Evolutionary conservation across 2,797 vertebrate species (phyloP), one percentile per base, ranked within the genome.

Genomic region (Merluccius polli): DNA sequence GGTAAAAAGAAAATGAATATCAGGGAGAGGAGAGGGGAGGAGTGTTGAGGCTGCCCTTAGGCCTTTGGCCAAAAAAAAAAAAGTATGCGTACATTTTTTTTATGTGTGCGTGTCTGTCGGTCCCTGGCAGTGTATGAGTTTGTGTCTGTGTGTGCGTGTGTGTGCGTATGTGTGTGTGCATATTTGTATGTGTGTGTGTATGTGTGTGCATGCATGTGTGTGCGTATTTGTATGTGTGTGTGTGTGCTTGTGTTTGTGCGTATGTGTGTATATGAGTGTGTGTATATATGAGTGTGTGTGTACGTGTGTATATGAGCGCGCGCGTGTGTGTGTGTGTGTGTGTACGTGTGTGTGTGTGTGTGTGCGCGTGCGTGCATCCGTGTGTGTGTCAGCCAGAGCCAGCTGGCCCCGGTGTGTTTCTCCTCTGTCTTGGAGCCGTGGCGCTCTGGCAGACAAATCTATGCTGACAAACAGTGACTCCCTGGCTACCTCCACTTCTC

Each of bases 381-480:
- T 74, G 63, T 27, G 48, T 59, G 68, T 59, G 21, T 74, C 77
- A 84, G 74, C 48, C 75, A 70, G 72, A 86, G 86, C 87, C 90
- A 90, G 87, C 84, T 92, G 92, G 91, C 91, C 85, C 78, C 73
- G 36, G 71, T 74, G 79, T 76, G 80, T 72, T 78, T 72, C 83
- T 83, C 72, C 81, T 78, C 73, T 73, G 84, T 88, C 88, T 90
- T 91, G 85, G 89, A 90, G 86, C 89, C 88, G 84, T 84, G 77
- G 81, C 78, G 70, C 83, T 75, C 86, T 92, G 89, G 89, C 90
- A 89, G 82, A 84, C 79, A 83, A 81, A 81, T 72, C 81, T 78
- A 88, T 81, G 86, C 90, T 90, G 90, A 91, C 91, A 92, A 91
- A 92, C 89, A 91, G 86, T 89, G 89, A 92, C 86, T 91, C 83